Percentiles rank a stretch among this genome's conserved stretches.
phyloP scores from a whole-genome alignment of 2,113 vertebrate species.

The Hippolais icterina region DNA sequence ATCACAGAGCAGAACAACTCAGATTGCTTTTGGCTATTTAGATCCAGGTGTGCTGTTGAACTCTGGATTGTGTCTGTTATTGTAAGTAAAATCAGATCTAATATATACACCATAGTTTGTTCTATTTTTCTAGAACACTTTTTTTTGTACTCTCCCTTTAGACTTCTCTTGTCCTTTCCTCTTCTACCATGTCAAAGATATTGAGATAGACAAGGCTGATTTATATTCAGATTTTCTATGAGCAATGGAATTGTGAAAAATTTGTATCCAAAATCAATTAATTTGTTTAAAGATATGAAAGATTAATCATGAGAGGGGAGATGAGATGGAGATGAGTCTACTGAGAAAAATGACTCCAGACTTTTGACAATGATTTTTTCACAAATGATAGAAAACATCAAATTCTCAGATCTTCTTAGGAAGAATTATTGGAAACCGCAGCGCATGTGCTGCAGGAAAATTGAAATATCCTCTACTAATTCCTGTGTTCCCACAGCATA shows the following conservation, averaged over 20 bases:
- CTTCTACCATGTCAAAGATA: neutral
- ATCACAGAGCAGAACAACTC: neutral
- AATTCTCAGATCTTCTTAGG: neutral
- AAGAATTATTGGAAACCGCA: neutral
- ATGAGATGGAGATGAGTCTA: neutral
- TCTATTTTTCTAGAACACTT: neutral
- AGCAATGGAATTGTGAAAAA: neutral
- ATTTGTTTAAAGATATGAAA: neutral
- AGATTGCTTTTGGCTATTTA: neutral
- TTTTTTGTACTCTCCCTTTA: neutral
- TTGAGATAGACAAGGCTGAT: neutral
- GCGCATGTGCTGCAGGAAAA: neutral
- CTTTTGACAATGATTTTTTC: neutral
- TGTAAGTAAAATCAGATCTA: neutral
- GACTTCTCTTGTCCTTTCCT: neutral
- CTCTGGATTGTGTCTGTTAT: neutral
- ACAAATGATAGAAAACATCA: neutral
- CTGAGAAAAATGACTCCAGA: neutral
- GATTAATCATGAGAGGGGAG: neutral
- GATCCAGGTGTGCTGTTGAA: neutral
- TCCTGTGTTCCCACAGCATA: neutral
- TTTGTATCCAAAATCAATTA: neutral
- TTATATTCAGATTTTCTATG: neutral
- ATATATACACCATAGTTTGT: neutral
- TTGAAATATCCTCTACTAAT: neutral